Percentiles rank a stretch among this genome's conserved stretches.
These are phyloP conservation scores for Ophioninae sp. DNA, from an alignment of 2,888 invertebrate species.

Conservation along the genomic window DNA sequence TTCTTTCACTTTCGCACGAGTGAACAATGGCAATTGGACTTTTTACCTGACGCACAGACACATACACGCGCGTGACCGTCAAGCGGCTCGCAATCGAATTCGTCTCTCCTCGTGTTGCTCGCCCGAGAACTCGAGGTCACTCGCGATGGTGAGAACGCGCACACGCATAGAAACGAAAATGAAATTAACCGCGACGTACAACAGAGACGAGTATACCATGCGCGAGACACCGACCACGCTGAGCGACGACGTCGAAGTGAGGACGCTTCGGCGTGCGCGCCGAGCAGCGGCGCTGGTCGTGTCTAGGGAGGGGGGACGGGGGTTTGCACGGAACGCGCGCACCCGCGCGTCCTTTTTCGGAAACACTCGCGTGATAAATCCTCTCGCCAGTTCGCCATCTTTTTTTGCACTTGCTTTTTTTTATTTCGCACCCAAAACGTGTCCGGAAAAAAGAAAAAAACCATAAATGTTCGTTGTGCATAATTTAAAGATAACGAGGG, in stretches of 20 bases:
- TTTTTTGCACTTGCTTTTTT: not conserved
- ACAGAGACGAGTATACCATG: not conserved
- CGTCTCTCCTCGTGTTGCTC: not conserved
- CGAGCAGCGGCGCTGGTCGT: not conserved
- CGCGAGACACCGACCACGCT: not conserved
- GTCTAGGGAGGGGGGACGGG: not conserved
- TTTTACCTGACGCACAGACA: conserved; percentile 42
- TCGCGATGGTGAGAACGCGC: not conserved
- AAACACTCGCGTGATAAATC: conserved; percentile 51
- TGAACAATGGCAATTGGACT: conserved; percentile 45
- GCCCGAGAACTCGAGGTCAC: not conserved
- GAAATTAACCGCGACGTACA: not conserved
- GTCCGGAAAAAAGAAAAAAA: not conserved
- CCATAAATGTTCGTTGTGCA: no score
- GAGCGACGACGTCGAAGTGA: not conserved
- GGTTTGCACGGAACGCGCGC: conserved; percentile 46
- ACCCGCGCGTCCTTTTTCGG: conserved; percentile 50
- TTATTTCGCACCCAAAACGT: not conserved
- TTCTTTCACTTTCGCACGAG: not conserved
- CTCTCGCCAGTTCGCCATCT: conserved; percentile 47
- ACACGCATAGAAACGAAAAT: not conserved
- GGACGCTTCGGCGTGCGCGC: not conserved
- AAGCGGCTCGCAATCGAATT: not conserved
- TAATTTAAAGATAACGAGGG: no score
- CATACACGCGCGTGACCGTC: not conserved